Percentiles rank a stretch among this genome's conserved stretches.
phyloP scores from a whole-genome alignment of 2,888 invertebrate genomes.

The Liposcelis brunnea region DNA sequence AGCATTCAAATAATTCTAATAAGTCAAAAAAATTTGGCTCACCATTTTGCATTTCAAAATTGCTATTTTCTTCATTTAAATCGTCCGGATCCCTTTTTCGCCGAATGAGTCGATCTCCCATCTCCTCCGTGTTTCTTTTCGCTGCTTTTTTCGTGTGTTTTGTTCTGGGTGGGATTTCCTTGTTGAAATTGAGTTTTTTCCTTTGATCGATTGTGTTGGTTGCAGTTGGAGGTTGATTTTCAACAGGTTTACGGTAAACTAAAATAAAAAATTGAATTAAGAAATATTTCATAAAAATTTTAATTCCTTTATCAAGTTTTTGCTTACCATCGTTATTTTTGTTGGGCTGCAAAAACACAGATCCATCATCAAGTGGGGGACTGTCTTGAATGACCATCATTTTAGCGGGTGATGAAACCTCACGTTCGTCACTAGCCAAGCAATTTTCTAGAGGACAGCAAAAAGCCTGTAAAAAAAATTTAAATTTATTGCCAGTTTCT shows the following conservation, averaged over 20 bases:
- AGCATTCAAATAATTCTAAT: too few species aligned
- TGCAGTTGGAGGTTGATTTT: constrained; percentile 14
- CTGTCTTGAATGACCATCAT: constrained; percentile 9
- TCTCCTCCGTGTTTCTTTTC: not conserved
- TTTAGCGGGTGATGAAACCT: too few species aligned
- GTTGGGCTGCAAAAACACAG: too few species aligned
- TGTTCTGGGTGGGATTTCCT: constrained; percentile 10
- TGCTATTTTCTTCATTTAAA: constrained; percentile 9
- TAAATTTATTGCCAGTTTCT: constrained; percentile 7
- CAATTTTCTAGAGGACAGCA: constrained; percentile 11
- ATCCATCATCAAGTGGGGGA: too few species aligned
- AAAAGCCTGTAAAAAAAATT: constrained; percentile 12
- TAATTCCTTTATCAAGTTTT: too few species aligned
- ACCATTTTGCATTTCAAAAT: constrained; percentile 7
- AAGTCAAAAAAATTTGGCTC: too few species aligned
- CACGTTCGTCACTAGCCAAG: too few species aligned
- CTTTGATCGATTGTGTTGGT: constrained; percentile 15
- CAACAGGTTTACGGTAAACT: constrained; percentile 7
- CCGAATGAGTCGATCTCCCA: not conserved
- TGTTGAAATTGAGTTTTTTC: constrained; percentile 11
- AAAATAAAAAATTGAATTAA: constrained; percentile 7
- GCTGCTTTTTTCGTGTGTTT: not conserved
- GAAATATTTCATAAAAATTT: too few species aligned
- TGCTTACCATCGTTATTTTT: constrained; percentile 2
- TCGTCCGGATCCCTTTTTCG: constrained; percentile 9